Conservation (phyloP, 2,113 vertebrate genomes). For the Atherinomorus stipes region DNA sequence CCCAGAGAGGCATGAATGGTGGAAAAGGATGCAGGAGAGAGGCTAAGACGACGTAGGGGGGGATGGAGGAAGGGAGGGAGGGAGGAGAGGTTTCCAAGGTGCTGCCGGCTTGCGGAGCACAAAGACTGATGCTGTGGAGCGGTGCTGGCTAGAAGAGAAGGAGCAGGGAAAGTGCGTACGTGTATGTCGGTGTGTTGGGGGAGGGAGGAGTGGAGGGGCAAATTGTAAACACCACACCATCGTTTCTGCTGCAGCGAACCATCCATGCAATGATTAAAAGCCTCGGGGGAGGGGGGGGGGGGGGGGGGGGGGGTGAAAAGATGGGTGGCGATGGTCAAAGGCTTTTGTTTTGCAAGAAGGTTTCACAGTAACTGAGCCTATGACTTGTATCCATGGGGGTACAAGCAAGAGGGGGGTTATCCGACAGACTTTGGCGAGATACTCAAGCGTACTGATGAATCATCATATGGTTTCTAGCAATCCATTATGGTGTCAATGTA, state of each 20-base stretch:
- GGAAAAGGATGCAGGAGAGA: conserved; percentile 71
- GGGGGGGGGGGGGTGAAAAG: conserved; percentile 1
- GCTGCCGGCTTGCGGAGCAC: conserved; percentile 70
- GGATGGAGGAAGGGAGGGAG: conserved; percentile 63
- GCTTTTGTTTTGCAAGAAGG: conserved; percentile 76
- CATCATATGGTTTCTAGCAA: conserved; percentile 6
- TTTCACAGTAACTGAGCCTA: conserved; percentile 68
- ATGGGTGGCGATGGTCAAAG: conserved; percentile 70
- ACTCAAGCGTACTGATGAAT: conserved; percentile 17
- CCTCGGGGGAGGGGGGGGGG: too few relatives aligned
- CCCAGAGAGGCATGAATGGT: conserved; percentile 84
- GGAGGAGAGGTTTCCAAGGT: conserved; percentile 72
- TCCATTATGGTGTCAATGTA: neutral
- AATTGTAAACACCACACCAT: conserved; percentile 89
- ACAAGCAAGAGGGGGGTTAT: conserved; percentile 58
- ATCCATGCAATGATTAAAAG: conserved; percentile 81
- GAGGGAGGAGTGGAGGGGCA: conserved; percentile 58
- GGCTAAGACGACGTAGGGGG: conserved; percentile 50
- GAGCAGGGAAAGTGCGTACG: conserved; percentile 55
- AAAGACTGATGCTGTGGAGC: conserved; percentile 72
- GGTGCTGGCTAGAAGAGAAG: conserved; percentile 46
- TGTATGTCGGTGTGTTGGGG: conserved; percentile 32
- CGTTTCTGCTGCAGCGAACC: conserved; percentile 91
- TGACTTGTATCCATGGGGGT: neutral
- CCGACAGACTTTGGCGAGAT: conserved; percentile 13